Percentiles rank a stretch among this genome's conserved stretches.
phyloP scores from a whole-genome alignment of 2,113 vertebrate species.

The Sapayoa aenigma region DNA sequence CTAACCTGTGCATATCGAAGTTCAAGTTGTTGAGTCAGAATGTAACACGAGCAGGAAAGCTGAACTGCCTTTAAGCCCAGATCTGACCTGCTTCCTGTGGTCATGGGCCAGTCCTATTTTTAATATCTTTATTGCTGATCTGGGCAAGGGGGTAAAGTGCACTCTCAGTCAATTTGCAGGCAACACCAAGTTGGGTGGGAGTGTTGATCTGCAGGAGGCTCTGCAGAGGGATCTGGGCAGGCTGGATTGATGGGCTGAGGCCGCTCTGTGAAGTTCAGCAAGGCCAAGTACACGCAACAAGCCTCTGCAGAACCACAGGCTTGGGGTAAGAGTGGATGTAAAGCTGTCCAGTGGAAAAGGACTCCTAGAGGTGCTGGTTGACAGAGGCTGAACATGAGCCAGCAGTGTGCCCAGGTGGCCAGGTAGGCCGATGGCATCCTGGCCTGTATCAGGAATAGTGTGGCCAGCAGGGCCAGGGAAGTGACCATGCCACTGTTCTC shows the following conservation, averaged over 20 bases:
- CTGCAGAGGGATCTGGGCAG: not conserved
- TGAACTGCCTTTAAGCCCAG: not conserved
- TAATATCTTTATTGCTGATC: not conserved
- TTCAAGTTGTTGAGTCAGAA: not conserved
- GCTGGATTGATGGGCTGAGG: not conserved
- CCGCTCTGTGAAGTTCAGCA: not conserved
- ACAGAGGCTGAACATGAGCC: not conserved
- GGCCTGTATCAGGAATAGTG: not conserved
- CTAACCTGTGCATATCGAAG: not conserved
- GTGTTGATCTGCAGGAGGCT: not conserved
- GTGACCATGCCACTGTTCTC: not conserved
- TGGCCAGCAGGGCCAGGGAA: not conserved
- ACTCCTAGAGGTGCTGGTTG: not conserved
- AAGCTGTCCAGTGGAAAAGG: not conserved
- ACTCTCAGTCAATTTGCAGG: not conserved
- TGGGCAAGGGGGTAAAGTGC: fast-evolving
- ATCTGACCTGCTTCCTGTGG: not conserved
- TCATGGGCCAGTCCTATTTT: not conserved
- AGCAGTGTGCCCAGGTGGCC: not conserved
- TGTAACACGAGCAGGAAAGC: not conserved
- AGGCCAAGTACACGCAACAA: not conserved
- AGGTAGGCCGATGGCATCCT: not conserved
- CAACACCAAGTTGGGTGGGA: not conserved
- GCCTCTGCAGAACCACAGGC: not conserved
- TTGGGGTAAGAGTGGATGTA: not conserved